A percentile compares a stretch with the other conserved stretches of the same genome.
Evolutionary conservation across 2,797 vertebrate genomes (phyloP).

Genomic region (Heliangelus exortis): DNA sequence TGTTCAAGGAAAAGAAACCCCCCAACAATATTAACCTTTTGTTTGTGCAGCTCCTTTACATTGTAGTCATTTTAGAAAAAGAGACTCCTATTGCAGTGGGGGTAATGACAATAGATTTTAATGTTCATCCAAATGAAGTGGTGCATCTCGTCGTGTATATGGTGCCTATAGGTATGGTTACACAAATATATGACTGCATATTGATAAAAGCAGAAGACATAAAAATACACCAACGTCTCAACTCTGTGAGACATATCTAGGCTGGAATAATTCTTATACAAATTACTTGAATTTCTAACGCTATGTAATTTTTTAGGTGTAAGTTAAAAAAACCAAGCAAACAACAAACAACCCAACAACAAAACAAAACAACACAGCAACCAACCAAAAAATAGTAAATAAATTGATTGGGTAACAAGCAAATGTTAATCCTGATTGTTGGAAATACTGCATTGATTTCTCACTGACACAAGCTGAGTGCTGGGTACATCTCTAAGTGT

Average conservation of each 20-base stretch:
- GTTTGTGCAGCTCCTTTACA: neutral
- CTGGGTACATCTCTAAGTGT: neutral
- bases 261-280: neutral
- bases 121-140: neutral
- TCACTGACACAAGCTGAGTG: neutral
- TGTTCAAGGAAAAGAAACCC: neutral
- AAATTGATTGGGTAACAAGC: neutral
- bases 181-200: neutral
- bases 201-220: neutral
- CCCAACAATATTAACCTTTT: neutral
- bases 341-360: too few species aligned
- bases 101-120: neutral
- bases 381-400: neutral
- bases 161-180: neutral
- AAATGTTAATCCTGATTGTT: neutral
- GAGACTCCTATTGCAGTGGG: neutral
- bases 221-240: neutral
- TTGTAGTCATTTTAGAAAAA: neutral
- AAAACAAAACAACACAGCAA: too few species aligned
- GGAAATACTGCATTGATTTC: neutral
- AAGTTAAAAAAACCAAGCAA: too few species aligned
- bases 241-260: neutral
- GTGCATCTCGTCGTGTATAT: neutral
- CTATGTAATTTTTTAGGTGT: neutral
- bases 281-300: neutral